phyloP scores from a whole-genome alignment of 2,113 vertebrate genomes.

The Antennarius striatus region DNA sequence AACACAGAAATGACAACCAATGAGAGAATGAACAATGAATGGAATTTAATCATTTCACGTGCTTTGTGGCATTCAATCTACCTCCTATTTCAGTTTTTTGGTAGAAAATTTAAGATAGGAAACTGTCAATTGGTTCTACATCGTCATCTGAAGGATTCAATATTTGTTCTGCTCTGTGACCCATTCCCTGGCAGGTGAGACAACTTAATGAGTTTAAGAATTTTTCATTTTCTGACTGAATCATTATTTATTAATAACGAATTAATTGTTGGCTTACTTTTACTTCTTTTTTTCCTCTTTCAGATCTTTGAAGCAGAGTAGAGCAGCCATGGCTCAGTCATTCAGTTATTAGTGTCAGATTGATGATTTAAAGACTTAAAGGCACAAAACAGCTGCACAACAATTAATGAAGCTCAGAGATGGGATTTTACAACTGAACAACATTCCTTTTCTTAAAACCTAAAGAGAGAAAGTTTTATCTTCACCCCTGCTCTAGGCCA shows the following conservation, averaged over 20 bases:
- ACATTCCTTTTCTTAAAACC: no score
- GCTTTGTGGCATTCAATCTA: slow-evolving; percentile 16
- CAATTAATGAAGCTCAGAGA: background rate
- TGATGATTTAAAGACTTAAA: slow-evolving; percentile 9
- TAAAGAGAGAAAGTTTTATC: no score
- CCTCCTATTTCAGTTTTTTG: background rate
- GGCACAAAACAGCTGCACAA: slow-evolving; percentile 3
- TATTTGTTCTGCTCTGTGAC: background rate
- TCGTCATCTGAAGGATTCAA: background rate
- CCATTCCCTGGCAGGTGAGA: background rate
- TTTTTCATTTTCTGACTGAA: no score
- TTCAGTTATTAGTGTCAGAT: slow-evolving; percentile 14
- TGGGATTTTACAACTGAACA: background rate
- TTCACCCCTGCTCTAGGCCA: no score
- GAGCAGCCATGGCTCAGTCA: background rate
- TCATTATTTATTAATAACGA: no score
- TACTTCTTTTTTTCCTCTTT: no score
- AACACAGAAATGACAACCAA: slow-evolving; percentile 25
- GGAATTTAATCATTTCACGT: slow-evolving; percentile 11
- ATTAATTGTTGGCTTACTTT: no score
- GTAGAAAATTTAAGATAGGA: slow-evolving; percentile 3
- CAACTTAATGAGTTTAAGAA: no score
- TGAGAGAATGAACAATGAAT: slow-evolving; percentile 7
- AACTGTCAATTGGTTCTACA: background rate
- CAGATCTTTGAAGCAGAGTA: no score